phyloP scores from a whole-genome alignment of 2,888 invertebrate species.

The Ornithoptera priamus region DNA sequence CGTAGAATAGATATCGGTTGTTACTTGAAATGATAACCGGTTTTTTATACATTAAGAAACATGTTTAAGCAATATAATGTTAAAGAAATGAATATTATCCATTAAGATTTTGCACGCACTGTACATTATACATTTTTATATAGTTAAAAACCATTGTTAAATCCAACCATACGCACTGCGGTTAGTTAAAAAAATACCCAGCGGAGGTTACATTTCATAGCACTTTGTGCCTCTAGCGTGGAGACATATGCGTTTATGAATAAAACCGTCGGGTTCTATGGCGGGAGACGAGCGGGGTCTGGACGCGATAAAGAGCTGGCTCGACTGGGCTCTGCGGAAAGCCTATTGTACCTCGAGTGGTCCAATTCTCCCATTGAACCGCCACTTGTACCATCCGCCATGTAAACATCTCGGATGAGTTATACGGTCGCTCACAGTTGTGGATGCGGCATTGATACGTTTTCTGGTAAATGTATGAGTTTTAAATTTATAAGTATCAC shows the following conservation, averaged over 20 bases:
- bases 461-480: neutral
- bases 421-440: slow-evolving; percentile 21
- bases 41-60: too few relatives aligned
- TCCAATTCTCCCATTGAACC: slow-evolving; percentile 75
- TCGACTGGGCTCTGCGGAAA: slow-evolving; percentile 48
- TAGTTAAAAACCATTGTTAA: neutral
- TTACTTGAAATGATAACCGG: too few relatives aligned
- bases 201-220: neutral
- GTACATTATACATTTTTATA: neutral
- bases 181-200: neutral
- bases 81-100: too few relatives aligned
- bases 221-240: neutral
- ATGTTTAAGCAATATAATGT: too few relatives aligned
- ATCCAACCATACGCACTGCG: neutral
- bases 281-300: slow-evolving; percentile 7
- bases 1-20: too few relatives aligned
- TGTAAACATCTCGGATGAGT: slow-evolving; percentile 60
- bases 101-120: too few relatives aligned
- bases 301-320: slow-evolving; percentile 52
- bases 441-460: slow-evolving; percentile 48
- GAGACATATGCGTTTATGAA: slow-evolving; percentile 27
- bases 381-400: slow-evolving; percentile 66
- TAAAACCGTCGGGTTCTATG: slow-evolving; percentile 11
- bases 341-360: slow-evolving; percentile 68
- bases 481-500: neutral